Conservation (phyloP, 2,113 vertebrate genomes). For the Caloenas nicobarica region DNA sequence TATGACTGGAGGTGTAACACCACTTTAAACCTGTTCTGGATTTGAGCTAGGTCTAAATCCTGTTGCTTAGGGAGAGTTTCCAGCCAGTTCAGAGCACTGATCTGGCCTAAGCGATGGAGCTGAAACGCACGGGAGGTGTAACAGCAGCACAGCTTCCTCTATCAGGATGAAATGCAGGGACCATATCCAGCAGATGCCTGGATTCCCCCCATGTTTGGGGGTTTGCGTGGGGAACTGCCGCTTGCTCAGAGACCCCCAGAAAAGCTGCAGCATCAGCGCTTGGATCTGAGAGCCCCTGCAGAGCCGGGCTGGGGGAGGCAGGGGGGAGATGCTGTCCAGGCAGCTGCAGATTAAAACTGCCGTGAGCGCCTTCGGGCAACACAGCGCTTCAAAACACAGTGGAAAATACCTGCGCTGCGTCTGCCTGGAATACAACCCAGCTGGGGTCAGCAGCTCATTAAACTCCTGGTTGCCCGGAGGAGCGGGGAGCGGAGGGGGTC, state of each 20-base stretch:
- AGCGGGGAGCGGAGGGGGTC: neutral
- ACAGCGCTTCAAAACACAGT: neutral
- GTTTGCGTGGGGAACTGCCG: accelerated
- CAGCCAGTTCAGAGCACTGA: neutral
- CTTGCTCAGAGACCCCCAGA: accelerated
- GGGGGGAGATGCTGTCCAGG: neutral
- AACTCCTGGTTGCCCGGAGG: neutral
- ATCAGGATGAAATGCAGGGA: neutral
- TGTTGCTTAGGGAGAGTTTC: neutral
- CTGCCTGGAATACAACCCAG: neutral
- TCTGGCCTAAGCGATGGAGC: neutral
- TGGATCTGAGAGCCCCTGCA: accelerated
- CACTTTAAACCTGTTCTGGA: neutral
- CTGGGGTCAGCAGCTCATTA: slow-evolving; percentile 20
- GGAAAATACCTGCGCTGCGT: neutral
- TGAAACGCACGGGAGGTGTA: accelerated
- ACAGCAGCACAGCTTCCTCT: neutral
- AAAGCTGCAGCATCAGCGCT: accelerated
- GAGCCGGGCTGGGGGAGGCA: neutral
- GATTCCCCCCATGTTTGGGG: neutral
- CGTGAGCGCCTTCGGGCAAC: neutral
- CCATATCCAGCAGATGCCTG: neutral
- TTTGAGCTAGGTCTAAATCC: neutral
- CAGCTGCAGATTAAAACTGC: neutral
- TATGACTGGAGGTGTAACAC: accelerated